phyloP scores from a whole-genome alignment of 2,113 vertebrate species.

The Hystrix cristata region DNA sequence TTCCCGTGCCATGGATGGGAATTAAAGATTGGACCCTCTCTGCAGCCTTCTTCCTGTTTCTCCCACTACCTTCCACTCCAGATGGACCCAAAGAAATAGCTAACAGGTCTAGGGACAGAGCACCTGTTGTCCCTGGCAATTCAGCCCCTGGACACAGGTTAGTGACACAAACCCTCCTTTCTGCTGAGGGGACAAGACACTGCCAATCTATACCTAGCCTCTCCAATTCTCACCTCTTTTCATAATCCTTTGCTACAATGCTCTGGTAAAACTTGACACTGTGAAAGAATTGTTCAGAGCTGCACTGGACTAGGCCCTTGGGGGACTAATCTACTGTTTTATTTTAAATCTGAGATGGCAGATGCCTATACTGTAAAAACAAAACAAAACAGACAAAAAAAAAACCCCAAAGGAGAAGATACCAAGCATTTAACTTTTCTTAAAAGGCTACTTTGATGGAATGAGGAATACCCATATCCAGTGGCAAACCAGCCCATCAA shows the following conservation, averaged over 20 bases:
- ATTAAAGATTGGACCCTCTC: neutral
- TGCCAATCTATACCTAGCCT: neutral
- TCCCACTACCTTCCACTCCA: neutral
- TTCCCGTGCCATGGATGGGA: neutral
- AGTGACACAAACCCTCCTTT: rapidly evolving
- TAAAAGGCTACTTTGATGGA: neutral
- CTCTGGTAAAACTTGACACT: neutral
- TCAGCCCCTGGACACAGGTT: no score
- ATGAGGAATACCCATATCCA: no score
- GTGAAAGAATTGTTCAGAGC: neutral
- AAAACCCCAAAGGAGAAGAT: neutral
- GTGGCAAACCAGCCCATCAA: rapidly evolving
- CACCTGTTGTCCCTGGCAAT: neutral
- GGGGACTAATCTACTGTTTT: neutral
- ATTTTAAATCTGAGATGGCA: neutral
- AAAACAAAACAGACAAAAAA: neutral
- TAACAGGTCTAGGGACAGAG: neutral
- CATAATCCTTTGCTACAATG: neutral
- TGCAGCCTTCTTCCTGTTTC: neutral
- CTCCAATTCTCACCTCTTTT: neutral
- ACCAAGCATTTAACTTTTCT: no score
- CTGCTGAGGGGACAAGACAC: neutral
- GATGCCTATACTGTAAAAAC: neutral
- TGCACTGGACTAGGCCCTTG: neutral
- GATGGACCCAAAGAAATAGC: neutral